A percentile compares a stretch with the other conserved stretches of the same genome.
phyloP scores from a whole-genome alignment of 2,113 vertebrate genomes.

The Opisthocomus hoazin region DNA sequence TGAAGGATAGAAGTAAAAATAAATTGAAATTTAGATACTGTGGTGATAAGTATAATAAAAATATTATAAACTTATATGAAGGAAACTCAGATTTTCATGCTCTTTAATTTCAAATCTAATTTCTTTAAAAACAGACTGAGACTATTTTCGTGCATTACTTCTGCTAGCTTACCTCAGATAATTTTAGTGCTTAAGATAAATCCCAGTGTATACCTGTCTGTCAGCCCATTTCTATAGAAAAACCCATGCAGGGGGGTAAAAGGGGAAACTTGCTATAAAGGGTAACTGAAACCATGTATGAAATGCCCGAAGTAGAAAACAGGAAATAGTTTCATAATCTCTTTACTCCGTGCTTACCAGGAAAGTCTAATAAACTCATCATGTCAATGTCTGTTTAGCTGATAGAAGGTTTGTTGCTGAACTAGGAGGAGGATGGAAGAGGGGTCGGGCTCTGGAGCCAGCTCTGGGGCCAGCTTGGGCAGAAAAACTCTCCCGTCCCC shows the following conservation, averaged over 20 bases:
- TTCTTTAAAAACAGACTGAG: slow-evolving; percentile 1
- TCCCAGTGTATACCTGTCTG: slow-evolving; percentile 23
- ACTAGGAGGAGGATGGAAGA: not conserved
- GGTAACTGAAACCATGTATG: not conserved
- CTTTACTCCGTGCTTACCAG: not conserved
- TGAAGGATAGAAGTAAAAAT: not conserved
- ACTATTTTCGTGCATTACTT: slow-evolving; percentile 28
- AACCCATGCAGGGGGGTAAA: not conserved
- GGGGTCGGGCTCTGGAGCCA: not conserved
- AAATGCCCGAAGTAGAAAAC: not conserved
- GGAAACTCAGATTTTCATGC: not conserved
- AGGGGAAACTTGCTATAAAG: not conserved
- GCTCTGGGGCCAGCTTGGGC: not conserved
- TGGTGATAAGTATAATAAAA: not conserved
- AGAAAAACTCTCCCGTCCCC: not conserved
- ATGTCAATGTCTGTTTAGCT: not conserved
- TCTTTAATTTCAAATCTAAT: not conserved
- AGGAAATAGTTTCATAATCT: not conserved
- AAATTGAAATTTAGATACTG: not conserved
- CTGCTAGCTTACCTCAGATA: slow-evolving; percentile 9
- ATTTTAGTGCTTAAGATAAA: slow-evolving; percentile 54
- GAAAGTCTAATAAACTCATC: not conserved
- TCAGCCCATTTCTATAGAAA: slow-evolving; percentile 13
- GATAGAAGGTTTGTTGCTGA: not conserved
- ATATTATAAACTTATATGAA: not conserved